These are phyloP conservation scores for Oophaga pumilio DNA, from an alignment of 2,113 vertebrate genomes.

Conservation along the genomic window DNA sequence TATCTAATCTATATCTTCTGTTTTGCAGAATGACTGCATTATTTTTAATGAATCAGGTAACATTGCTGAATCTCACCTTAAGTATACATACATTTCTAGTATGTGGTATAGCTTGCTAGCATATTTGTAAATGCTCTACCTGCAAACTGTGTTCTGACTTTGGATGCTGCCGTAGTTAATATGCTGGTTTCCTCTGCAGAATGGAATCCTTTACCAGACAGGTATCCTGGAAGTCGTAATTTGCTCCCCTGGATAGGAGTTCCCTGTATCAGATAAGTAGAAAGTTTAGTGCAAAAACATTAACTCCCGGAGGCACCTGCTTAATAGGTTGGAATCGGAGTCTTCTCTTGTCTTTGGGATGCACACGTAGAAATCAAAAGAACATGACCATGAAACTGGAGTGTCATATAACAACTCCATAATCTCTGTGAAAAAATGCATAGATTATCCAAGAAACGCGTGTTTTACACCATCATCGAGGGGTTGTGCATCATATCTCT, in stretches of 20 bases:
- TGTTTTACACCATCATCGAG: neutral
- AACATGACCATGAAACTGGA: neutral
- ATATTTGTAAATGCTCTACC: slow-evolving; percentile 65
- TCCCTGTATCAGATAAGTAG: slow-evolving; percentile 68
- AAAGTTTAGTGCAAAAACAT: neutral
- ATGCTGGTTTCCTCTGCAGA: slow-evolving; percentile 87
- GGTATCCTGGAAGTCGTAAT: slow-evolving; percentile 90
- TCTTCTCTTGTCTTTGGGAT: neutral
- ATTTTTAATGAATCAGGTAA: neutral
- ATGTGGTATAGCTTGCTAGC: neutral
- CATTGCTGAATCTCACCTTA: neutral
- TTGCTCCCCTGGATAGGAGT: slow-evolving; percentile 95
- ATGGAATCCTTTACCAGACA: slow-evolving; percentile 96
- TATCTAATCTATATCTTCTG: neutral
- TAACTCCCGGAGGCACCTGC: neutral
- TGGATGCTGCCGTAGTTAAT: slow-evolving; percentile 86
- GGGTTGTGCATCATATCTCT: neutral
- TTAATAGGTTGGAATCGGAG: neutral
- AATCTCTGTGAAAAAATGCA: neutral
- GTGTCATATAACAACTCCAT: neutral
- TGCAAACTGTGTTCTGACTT: slow-evolving; percentile 83
- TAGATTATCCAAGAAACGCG: neutral
- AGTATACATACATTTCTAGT: neutral
- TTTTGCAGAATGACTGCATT: neutral
- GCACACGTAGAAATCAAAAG: neutral